Evolutionary conservation across 2,888 invertebrate genomes (phyloP).

Genomic region (Meliscaeva auricollis): DNA sequence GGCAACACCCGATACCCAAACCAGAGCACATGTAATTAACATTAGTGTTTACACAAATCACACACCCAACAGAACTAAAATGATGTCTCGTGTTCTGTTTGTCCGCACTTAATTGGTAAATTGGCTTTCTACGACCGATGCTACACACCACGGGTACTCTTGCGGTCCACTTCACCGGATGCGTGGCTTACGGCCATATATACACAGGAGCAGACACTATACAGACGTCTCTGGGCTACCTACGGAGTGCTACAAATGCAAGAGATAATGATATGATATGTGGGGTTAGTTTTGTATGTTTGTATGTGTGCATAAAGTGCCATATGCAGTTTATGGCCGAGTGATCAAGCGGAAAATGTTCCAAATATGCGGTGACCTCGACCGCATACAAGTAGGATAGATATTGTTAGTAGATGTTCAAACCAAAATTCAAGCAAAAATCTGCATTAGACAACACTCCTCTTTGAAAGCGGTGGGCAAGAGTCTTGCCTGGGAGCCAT

Average conservation of each 20-base stretch:
- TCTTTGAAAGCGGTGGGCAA: conserved; percentile 16
- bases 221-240: neutral
- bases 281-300: conserved; percentile 11
- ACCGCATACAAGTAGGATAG: conserved; percentile 69
- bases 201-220: neutral
- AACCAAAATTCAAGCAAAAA: conserved; percentile 64
- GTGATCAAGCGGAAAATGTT: conserved; percentile 75
- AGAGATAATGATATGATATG: conserved; percentile 53
- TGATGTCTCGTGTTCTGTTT: conserved; percentile 75
- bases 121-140: conserved; percentile 73
- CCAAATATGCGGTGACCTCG: conserved; percentile 71
- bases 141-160: conserved; percentile 71
- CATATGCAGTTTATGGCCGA: conserved; percentile 75
- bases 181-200: conserved; percentile 41
- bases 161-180: conserved; percentile 70
- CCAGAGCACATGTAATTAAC: conserved; percentile 73
- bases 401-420: conserved; percentile 72
- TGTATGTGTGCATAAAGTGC: conserved; percentile 39
- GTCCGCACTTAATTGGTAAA: conserved; percentile 76
- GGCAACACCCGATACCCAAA: conserved; percentile 35
- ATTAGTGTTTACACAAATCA: conserved; percentile 76
- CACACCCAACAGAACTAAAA: conserved; percentile 65
- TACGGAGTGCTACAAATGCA: conserved; percentile 4
- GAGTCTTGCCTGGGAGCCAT: conserved; percentile 35
- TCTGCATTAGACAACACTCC: conserved; percentile 69